These are phyloP conservation scores for Corynorhinus townsendii DNA, from an alignment of 2,113 vertebrate species.

Conservation along the genomic window DNA sequence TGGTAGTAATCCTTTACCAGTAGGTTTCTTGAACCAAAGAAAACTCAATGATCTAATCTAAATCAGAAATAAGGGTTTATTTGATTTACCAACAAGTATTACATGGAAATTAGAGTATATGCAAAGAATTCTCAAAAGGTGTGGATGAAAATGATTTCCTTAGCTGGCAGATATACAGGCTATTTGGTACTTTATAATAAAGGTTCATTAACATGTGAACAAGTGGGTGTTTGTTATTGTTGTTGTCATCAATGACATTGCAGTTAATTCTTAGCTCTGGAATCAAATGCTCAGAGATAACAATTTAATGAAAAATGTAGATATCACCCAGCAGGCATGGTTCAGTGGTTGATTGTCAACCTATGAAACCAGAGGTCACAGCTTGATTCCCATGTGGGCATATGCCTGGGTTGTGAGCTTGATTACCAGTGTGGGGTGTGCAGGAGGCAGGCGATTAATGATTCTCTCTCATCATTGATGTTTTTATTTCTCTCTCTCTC, in stretches of 20 bases:
- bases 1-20: background rate
- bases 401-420: too few species aligned
- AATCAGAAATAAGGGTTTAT: background rate
- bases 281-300: background rate
- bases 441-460: too few species aligned
- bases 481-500: too few species aligned
- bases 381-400: too few species aligned
- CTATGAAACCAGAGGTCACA: too few species aligned
- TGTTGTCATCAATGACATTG: background rate
- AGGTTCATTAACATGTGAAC: background rate
- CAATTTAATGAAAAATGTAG: conserved; percentile 1
- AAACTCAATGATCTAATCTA: background rate
- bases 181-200: background rate
- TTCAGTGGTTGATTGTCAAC: too few species aligned
- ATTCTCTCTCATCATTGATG: too few species aligned
- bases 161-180: background rate
- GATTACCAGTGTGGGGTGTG: too few species aligned
- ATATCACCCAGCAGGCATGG: background rate
- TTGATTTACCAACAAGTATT: background rate
- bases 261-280: background rate
- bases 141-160: background rate
- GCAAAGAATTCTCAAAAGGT: background rate
- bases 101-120: background rate
- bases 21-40: background rate
- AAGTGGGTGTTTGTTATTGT: background rate